phyloP scores from a whole-genome alignment of 2,113 vertebrate species.

The Mohoua ochrocephala region DNA sequence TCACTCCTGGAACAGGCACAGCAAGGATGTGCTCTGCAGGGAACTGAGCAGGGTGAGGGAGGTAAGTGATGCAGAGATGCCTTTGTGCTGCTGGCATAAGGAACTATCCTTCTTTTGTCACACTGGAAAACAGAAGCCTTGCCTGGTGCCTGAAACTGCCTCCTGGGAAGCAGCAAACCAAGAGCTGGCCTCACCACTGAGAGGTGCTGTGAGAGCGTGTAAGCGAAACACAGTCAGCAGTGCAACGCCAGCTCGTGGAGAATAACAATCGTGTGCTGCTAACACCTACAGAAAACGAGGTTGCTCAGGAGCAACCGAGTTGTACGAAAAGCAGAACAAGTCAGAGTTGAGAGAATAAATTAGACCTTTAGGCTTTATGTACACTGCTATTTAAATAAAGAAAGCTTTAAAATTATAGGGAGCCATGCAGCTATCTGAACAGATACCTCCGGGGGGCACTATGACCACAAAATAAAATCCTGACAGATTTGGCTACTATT shows the following conservation, averaged over 20 bases:
- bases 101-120: background rate
- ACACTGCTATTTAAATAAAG: background rate
- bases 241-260: fast-evolving
- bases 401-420: fast-evolving
- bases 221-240: fast-evolving
- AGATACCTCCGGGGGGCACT: conserved; percentile 46
- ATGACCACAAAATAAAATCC: background rate
- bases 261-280: fast-evolving
- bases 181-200: background rate
- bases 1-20: no score
- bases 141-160: no score
- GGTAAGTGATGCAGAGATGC: fast-evolving
- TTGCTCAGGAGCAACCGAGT: fast-evolving
- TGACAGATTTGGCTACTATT: fast-evolving
- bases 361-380: background rate
- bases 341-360: background rate
- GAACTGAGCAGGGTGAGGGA: background rate
- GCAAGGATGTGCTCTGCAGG: background rate
- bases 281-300: fast-evolving
- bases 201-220: background rate
- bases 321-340: background rate
- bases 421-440: background rate
- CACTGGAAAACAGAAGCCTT: fast-evolving
- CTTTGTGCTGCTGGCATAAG: background rate
- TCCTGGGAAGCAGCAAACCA: background rate